phyloP scores from a whole-genome alignment of 2,797 vertebrate genomes.

The Hydrocynus forskahlii region DNA sequence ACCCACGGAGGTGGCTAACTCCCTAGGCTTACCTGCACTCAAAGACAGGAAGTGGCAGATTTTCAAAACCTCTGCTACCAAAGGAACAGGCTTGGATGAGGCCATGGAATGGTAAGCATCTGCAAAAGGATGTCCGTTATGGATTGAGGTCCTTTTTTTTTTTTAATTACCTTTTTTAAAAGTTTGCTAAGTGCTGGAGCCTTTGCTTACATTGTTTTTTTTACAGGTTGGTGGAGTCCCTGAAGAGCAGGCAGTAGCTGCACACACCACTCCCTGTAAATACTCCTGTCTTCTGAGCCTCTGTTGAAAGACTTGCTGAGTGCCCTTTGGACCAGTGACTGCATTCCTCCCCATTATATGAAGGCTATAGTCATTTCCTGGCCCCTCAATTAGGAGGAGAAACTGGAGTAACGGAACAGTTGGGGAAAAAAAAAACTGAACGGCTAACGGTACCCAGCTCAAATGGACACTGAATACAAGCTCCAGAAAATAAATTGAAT shows the following conservation, averaged over 20 bases:
- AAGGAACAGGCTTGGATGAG: slow-evolving; percentile 94
- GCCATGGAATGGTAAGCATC: slow-evolving; percentile 94
- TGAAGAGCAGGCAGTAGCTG: slow-evolving; percentile 94
- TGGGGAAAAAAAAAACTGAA: slow-evolving; percentile 1
- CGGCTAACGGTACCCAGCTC: background rate
- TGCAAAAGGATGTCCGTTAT: slow-evolving; percentile 6
- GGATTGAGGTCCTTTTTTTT: background rate
- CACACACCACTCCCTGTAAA: slow-evolving; percentile 66
- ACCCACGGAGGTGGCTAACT: slow-evolving; percentile 93
- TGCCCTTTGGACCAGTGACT: slow-evolving; percentile 67
- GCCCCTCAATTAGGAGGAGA: slow-evolving; percentile 57
- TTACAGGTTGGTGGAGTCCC: slow-evolving; percentile 89
- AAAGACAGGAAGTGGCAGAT: slow-evolving; percentile 99
- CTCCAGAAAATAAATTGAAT: slow-evolving; percentile 6
- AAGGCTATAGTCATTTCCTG: slow-evolving; percentile 26
- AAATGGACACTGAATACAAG: slow-evolving; percentile 5
- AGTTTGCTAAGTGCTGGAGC: background rate
- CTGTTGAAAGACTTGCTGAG: slow-evolving; percentile 67
- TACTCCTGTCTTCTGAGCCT: slow-evolving; percentile 66
- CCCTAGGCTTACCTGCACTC: slow-evolving; percentile 90
- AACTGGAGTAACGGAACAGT: slow-evolving; percentile 15
- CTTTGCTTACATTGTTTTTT: slow-evolving; percentile 18
- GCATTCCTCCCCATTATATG: slow-evolving; percentile 60
- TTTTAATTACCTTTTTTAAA: background rate
- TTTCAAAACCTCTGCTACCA: slow-evolving; percentile 97